phyloP scores from a whole-genome alignment of 2,113 vertebrate species.

The Hylia prasina region DNA sequence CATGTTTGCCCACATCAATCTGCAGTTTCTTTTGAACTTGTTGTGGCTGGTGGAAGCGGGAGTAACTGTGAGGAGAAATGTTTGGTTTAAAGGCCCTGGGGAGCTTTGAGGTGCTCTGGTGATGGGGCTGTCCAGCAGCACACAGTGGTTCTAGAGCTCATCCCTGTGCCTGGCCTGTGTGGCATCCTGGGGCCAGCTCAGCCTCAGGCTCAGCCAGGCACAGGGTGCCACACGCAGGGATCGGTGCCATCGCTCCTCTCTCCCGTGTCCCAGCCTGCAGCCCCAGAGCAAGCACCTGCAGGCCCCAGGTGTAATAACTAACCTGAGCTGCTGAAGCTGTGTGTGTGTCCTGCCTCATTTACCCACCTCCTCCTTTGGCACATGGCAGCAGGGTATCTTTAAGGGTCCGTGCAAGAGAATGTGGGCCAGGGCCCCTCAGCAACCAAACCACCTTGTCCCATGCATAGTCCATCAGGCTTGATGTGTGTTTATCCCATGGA shows the following conservation, averaged over 20 bases:
- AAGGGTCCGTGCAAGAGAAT: background rate
- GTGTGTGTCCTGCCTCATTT: background rate
- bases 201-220: background rate
- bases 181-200: background rate
- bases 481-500: fast-evolving
- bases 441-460: background rate
- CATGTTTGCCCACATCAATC: background rate
- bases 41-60: background rate
- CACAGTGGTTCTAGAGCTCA: fast-evolving
- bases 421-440: background rate
- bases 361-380: background rate
- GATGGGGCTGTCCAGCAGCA: background rate
- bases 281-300: fast-evolving
- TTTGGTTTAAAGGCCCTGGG: background rate
- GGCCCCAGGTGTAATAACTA: background rate
- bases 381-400: fast-evolving
- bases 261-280: background rate
- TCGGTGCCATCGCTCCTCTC: fast-evolving
- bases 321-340: fast-evolving
- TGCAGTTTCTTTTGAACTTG: background rate
- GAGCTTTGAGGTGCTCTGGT: background rate
- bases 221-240: background rate
- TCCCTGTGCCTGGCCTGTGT: background rate
- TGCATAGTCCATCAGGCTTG: background rate
- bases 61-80: background rate